These are phyloP conservation scores for Myathropa florea DNA, from an alignment of 2,888 invertebrate genomes.

Conservation along the genomic window DNA sequence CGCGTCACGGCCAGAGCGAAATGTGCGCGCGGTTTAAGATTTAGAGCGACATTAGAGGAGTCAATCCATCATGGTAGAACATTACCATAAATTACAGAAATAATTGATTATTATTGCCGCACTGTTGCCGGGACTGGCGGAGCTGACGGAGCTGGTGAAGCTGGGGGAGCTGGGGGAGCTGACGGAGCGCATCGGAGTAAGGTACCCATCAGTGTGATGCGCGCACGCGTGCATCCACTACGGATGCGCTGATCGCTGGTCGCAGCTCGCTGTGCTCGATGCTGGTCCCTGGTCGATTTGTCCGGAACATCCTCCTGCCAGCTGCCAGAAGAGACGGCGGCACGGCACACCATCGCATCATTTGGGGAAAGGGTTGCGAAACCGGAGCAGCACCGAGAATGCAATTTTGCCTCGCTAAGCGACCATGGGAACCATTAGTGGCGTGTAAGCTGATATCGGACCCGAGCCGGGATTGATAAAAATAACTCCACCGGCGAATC, in stretches of 20 bases:
- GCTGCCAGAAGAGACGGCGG: slow-evolving; percentile 3
- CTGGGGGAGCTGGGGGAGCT: slow-evolving; percentile 66
- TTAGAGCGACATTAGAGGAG: slow-evolving; percentile 81
- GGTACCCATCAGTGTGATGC: slow-evolving; percentile 6
- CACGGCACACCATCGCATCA: slow-evolving; percentile 18
- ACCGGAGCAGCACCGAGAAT: slow-evolving; percentile 63
- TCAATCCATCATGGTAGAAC: slow-evolving; percentile 81
- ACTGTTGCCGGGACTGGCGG: slow-evolving; percentile 69
- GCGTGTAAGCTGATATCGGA: slow-evolving; percentile 63
- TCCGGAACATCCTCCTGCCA: slow-evolving; percentile 49
- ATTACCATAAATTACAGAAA: slow-evolving; percentile 81
- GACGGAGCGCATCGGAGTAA: slow-evolving; percentile 57
- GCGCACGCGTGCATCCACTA: slow-evolving; percentile 3
- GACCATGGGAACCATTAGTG: slow-evolving; percentile 67
- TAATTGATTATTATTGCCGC: slow-evolving; percentile 80
- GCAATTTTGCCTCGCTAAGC: slow-evolving; percentile 49
- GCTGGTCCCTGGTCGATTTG: slow-evolving; percentile 48
- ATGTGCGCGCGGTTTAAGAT: slow-evolving; percentile 74
- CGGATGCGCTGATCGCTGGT: not conserved
- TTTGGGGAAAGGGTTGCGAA: slow-evolving; percentile 42
- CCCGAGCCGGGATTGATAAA: slow-evolving; percentile 44
- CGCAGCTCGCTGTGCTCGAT: not conserved
- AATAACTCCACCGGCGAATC: slow-evolving; percentile 32
- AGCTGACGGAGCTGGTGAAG: slow-evolving; percentile 67
- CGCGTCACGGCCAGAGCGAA: slow-evolving; percentile 69